These are phyloP conservation scores for Pogonus chalceus DNA, from an alignment of 1,140 invertebrate genomes.

Conservation along the genomic window DNA sequence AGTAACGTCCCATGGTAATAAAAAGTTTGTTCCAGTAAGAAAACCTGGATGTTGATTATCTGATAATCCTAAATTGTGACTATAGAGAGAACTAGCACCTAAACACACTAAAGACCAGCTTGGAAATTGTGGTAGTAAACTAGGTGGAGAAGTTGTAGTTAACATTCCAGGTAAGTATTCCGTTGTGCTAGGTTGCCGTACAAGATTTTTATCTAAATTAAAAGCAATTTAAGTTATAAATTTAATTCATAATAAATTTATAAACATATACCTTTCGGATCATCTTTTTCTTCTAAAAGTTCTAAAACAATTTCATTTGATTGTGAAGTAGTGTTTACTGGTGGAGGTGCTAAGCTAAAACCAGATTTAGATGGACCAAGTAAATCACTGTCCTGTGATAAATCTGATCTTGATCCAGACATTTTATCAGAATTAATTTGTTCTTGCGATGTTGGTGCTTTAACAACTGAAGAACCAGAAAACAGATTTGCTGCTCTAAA, in stretches of 20 bases:
- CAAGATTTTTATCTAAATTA: slow-evolving; percentile 45
- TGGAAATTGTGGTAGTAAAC: slow-evolving; percentile 77
- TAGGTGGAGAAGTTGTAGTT: slow-evolving; percentile 63
- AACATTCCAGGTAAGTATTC: slow-evolving; percentile 88
- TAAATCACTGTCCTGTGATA: slow-evolving; percentile 1
- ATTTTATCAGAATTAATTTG: slow-evolving; percentile 1
- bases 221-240: slow-evolving; percentile 9
- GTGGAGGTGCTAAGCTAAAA: neutral
- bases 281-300: neutral
- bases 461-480: slow-evolving; percentile 17
- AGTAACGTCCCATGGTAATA: slow-evolving; percentile 91
- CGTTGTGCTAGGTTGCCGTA: slow-evolving; percentile 71
- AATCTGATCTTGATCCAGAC: neutral
- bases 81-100: slow-evolving; percentile 83
- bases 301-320: slow-evolving; percentile 8
- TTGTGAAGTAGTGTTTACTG: neutral
- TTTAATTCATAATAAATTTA: slow-evolving; percentile 5
- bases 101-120: slow-evolving; percentile 89
- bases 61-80: slow-evolving; percentile 72
- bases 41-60: slow-evolving; percentile 77
- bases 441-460: neutral
- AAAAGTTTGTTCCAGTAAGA: slow-evolving; percentile 76
- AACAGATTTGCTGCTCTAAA: slow-evolving; percentile 41
- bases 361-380: slow-evolving; percentile 5
- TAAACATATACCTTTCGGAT: slow-evolving; percentile 8